A percentile compares a stretch with the other conserved stretches of the same genome.
Conservation (phyloP, 2,888 invertebrate species). For the Lucinisca nassula region DNA sequence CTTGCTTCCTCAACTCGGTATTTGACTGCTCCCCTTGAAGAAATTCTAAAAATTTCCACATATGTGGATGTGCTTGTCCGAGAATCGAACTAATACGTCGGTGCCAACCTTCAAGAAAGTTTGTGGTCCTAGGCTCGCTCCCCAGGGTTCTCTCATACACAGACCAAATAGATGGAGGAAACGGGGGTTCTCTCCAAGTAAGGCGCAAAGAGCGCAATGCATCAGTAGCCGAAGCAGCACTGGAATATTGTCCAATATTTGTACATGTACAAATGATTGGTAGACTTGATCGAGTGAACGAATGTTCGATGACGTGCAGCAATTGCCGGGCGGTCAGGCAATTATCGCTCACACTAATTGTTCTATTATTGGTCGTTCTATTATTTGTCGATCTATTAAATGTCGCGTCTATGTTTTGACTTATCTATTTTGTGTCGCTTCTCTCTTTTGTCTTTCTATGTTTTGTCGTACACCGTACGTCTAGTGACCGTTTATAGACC, state of each 20-base stretch:
- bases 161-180: conserved; percentile 4
- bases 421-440: too few species aligned
- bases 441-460: too few species aligned
- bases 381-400: too few species aligned
- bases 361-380: too few species aligned
- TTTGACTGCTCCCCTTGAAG: background rate
- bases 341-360: too few species aligned
- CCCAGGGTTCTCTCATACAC: background rate
- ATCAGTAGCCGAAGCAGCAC: background rate
- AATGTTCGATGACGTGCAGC: too few species aligned
- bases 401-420: too few species aligned
- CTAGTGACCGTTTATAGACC: too few species aligned
- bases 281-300: too few species aligned
- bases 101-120: conserved; percentile 4
- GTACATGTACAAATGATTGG: too few species aligned
- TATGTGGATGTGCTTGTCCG: background rate
- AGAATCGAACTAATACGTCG: background rate
- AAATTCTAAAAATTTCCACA: conserved; percentile 8
- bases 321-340: too few species aligned
- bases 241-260: background rate
- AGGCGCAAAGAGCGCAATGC: conserved; percentile 4
- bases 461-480: too few species aligned
- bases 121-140: conserved; percentile 9
- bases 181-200: conserved; percentile 1
- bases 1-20: background rate